Percentiles rank a stretch among this genome's conserved stretches.
phyloP scores from a whole-genome alignment of 1,140 invertebrate species.

The Lerema accius region DNA sequence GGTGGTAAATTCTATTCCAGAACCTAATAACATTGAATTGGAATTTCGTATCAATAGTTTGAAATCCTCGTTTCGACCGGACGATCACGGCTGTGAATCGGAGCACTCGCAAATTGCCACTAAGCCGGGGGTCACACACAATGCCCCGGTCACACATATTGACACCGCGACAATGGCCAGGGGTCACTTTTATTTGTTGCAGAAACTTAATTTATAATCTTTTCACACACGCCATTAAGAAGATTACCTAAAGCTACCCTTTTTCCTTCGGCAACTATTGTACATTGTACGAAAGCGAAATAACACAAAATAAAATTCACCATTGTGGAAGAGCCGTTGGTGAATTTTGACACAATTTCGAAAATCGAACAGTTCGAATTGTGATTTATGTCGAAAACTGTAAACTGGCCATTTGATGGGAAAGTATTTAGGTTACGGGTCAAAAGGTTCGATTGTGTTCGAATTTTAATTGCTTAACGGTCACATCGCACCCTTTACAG shows the following conservation, averaged over 20 bases:
- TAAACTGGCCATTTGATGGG: slow-evolving; percentile 57
- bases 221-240: slow-evolving; percentile 81
- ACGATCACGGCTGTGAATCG: slow-evolving; percentile 65
- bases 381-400: slow-evolving; percentile 75
- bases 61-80: slow-evolving; percentile 53
- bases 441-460: slow-evolving; percentile 63
- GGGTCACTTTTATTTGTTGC: slow-evolving; percentile 82
- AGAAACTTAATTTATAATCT: slow-evolving; percentile 83
- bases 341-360: slow-evolving; percentile 73
- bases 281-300: slow-evolving; percentile 73
- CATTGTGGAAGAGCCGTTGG: slow-evolving; percentile 65
- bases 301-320: slow-evolving; percentile 42
- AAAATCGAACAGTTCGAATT: slow-evolving; percentile 69
- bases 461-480: slow-evolving; percentile 66
- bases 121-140: slow-evolving; percentile 77
- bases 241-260: slow-evolving; percentile 81
- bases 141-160: slow-evolving; percentile 78
- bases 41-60: slow-evolving; percentile 43
- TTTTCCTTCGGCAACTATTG: slow-evolving; percentile 76
- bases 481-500: slow-evolving; percentile 66
- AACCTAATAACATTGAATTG: slow-evolving; percentile 45
- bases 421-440: slow-evolving; percentile 75
- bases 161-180: slow-evolving; percentile 74
- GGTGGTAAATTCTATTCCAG: slow-evolving; percentile 27
- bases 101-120: slow-evolving; percentile 72